Evolutionary conservation across 2,113 vertebrate species (phyloP), one percentile per base, ranked within the genome.

Genomic region (Taurulus bubalis): DNA sequence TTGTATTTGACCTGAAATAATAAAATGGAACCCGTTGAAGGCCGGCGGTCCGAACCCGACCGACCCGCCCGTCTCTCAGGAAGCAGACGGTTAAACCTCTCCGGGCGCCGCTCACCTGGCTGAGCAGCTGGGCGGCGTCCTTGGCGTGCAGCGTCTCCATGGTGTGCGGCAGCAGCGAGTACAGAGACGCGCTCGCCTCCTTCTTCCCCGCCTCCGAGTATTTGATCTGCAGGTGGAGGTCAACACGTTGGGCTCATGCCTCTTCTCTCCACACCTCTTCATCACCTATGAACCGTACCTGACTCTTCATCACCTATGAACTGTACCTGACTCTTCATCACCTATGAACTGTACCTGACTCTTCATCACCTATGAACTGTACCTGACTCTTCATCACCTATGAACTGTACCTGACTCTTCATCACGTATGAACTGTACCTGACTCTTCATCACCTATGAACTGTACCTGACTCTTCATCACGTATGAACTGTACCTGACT

Each of bases 1-100:
- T 96, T 98, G 82, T 98, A 98, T 73, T 96, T 97, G 53, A 94
- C 88, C 97, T 98, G 87, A 5, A 40, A 14, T 1, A 18, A 34
- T 34, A 15, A 45, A 15, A 20, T 20, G 6, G 26, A 14, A 56
- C 11, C 34, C 1, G 53, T 14, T 56, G 40, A 4, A 32, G 30
- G 30, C 2, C 30, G n/a, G n/a, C n/a, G n/a, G n/a, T n/a, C n/a
- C n/a, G n/a, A n/a, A n/a, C n/a, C n/a, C n/a, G n/a, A n/a, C n/a
- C n/a, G n/a, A 38, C 36, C 36, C 38, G 2, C 8, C 38, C 38
- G 38, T 40, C 8, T 40, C 38, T 40, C 38, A 40, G 38, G 38
- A 40, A 40, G 38, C 38, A 8, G 36, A n/a, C n/a, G n/a, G n/a
- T n/a, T n/a, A n/a, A n/a, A n/a, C n/a, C n/a, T n/a, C n/a, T n/a